A percentile compares a stretch with the other conserved stretches of the same genome.
Evolutionary conservation across 2,797 vertebrate species (phyloP).

Genomic region (Alca torda): DNA sequence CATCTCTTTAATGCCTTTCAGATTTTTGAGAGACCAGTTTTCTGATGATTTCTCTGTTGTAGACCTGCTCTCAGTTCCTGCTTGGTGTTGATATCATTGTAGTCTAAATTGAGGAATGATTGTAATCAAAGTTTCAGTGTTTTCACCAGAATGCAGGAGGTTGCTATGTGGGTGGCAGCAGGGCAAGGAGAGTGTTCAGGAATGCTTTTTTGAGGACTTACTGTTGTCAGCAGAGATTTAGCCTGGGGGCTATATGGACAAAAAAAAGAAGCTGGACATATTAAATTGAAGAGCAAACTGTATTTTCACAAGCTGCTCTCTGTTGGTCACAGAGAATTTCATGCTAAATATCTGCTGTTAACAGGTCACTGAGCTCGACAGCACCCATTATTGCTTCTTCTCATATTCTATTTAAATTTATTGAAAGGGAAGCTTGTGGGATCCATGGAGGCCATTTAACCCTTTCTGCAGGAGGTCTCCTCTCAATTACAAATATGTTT

Average conservation of each 20-base stretch:
- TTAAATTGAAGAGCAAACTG: background rate
- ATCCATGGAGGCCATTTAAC: background rate
- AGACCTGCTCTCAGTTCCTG: background rate
- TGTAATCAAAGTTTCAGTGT: conserved; percentile 26
- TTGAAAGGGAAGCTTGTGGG: background rate
- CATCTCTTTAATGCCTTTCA: background rate
- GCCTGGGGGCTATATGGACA: background rate
- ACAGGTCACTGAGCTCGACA: background rate
- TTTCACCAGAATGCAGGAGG: conserved; percentile 23
- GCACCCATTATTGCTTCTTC: background rate
- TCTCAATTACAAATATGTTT: background rate
- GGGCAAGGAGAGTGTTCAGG: background rate
- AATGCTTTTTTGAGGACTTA: background rate
- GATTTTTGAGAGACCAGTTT: background rate
- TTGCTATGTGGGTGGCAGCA: background rate
- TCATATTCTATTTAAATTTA: background rate
- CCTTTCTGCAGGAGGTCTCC: background rate
- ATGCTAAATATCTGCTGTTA: conserved; percentile 1
- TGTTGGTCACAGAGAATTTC: background rate
- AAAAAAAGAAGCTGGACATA: background rate
- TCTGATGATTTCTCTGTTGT: background rate
- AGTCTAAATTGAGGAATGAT: conserved; percentile 27
- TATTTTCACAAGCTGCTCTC: background rate
- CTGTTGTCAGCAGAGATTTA: background rate
- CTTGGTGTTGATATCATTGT: background rate